Evolutionary conservation across 2,888 invertebrate genomes (phyloP), one percentile per base, ranked within the genome.

Genomic region (Acleris literana): DNA sequence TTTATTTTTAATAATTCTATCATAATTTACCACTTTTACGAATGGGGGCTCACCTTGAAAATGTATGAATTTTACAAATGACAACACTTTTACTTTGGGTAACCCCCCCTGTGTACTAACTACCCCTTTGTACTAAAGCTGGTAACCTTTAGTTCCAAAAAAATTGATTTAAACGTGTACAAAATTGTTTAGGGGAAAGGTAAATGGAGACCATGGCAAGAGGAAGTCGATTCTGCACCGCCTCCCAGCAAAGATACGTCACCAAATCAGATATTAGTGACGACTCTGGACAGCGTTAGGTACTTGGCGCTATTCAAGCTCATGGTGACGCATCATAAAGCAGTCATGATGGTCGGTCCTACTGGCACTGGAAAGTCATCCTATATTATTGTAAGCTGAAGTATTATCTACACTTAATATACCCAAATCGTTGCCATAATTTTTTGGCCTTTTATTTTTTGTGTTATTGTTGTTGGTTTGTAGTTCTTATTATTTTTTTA

Each of bases 361-460:
- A 98, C 99, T 0, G 98, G 99, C 43, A 99, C 99, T 0, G 99
- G 99, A 63, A 99, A 99, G 88, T 97, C 98, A 6, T 96, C 96
- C 54, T 98, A 98, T 74, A 95, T 96, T 17, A 96, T 96, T 78
- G 95, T 95, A 84, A 89, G 91, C 84, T 17, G 17, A 13, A 13
- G 39, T 46, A 2, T 17, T 46, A 2, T 17, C n/a, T 0, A 7
- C n/a, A 11, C 3, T 11, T 39, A 11, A 9, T 11, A 33, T 33
- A 9, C 9, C 33, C 9, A n/a, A 33, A 11, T 39, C 29, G 3
- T 44, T n/a, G 5, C 44, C 16, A 13, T 44, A 44, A 5, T 16
- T n/a, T 39, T 11, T 44, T 44, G 4, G 1, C 4, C n/a, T 16
- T 43, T 43, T 4, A 43, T 11, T 43, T 43, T 22, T 2, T 43